Percentiles rank a stretch among this genome's conserved stretches.
phyloP scores from a whole-genome alignment of 2,888 invertebrate species.

The Drosophila maculinotata region DNA sequence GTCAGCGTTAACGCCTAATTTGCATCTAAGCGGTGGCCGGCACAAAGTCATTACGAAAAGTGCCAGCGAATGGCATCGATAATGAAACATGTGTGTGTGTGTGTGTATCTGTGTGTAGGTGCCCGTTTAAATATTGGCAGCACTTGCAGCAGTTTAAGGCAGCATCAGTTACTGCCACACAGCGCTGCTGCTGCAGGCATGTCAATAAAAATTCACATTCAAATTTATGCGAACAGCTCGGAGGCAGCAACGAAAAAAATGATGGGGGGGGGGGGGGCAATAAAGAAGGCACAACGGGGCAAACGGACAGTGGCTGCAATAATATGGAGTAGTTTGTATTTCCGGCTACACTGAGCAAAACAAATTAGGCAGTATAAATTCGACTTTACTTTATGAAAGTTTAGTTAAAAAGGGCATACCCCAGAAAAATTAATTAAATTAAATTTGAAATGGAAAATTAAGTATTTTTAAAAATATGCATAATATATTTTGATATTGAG shows the following conservation, averaged over 20 bases:
- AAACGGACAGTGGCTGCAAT: constrained; percentile 34
- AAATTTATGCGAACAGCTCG: constrained; percentile 55
- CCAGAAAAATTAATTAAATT: too few relatives aligned
- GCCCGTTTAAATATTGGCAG: constrained; percentile 29
- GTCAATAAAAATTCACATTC: constrained; percentile 53
- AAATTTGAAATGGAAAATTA: background rate
- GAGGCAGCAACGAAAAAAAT: constrained; percentile 16
- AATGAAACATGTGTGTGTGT: constrained; percentile 40
- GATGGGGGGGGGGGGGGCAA: background rate
- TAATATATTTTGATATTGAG: too few relatives aligned
- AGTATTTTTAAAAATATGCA: too few relatives aligned
- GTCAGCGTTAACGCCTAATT: constrained; percentile 55
- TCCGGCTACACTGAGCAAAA: constrained; percentile 42
- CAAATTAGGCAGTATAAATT: background rate
- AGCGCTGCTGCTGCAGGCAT: constrained; percentile 28
- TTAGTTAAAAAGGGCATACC: too few relatives aligned
- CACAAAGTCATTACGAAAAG: constrained; percentile 66
- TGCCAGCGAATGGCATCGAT: constrained; percentile 54
- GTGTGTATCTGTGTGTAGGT: too few relatives aligned
- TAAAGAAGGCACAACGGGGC: background rate
- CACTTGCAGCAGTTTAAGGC: constrained; percentile 30
- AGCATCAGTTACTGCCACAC: constrained; percentile 7
- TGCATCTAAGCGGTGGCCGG: constrained; percentile 55
- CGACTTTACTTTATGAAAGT: too few relatives aligned
- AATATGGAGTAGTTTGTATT: constrained; percentile 47